Conservation (phyloP, 2,888 invertebrate genomes). For the Criorhina ranunculi region DNA sequence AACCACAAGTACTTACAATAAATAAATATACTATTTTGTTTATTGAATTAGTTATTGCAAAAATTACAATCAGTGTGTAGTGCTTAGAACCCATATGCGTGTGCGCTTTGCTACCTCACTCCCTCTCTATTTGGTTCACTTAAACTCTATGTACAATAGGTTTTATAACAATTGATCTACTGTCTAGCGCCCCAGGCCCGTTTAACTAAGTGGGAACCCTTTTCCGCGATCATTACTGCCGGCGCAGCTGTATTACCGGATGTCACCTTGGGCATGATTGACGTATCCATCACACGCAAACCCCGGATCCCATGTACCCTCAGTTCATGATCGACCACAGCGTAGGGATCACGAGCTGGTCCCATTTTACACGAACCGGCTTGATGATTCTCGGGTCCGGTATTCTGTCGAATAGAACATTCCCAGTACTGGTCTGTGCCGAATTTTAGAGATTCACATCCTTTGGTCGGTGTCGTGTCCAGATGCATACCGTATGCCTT, state of each 20-base stretch:
- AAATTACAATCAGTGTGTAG: constrained; percentile 60
- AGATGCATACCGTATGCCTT: constrained; percentile 90
- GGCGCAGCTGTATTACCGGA: constrained; percentile 92
- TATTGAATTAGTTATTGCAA: constrained; percentile 71
- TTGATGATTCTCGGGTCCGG: constrained; percentile 93
- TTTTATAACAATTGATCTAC: constrained; percentile 44
- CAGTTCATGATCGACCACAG: constrained; percentile 90
- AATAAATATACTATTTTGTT: constrained; percentile 68
- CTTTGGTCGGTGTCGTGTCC: constrained; percentile 89
- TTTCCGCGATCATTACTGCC: constrained; percentile 92
- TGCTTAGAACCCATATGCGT: constrained; percentile 65
- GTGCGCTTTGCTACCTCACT: constrained; percentile 25
- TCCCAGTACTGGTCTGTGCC: constrained; percentile 91
- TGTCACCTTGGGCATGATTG: constrained; percentile 91
- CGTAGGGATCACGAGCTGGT: constrained; percentile 88
- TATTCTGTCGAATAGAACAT: constrained; percentile 89
- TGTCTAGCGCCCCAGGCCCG: constrained; percentile 84
- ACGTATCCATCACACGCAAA: constrained; percentile 91
- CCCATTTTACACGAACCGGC: constrained; percentile 94
- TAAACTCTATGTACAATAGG: constrained; percentile 66
- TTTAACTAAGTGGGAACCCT: constrained; percentile 84
- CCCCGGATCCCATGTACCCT: constrained; percentile 87
- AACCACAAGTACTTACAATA: constrained; percentile 49
- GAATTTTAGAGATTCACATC: constrained; percentile 90
- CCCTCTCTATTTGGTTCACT: constrained; percentile 61